Conservation (phyloP, 2,797 vertebrate genomes). For the Borostomias antarcticus region DNA sequence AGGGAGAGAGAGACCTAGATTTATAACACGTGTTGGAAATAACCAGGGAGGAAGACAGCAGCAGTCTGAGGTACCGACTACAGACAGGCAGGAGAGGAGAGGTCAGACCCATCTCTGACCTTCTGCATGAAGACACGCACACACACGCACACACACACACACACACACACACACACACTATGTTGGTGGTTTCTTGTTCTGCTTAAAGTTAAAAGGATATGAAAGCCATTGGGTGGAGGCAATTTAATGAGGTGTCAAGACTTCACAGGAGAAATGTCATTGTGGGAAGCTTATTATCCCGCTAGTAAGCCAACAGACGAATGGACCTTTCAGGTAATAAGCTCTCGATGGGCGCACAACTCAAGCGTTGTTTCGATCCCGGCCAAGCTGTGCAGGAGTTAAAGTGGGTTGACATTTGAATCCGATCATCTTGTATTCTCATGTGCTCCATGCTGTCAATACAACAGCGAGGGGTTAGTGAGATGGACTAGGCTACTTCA, state of each 20-base stretch:
- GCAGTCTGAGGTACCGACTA: background rate
- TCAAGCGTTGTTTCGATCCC: background rate
- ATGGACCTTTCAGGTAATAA: background rate
- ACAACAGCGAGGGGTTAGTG: no score
- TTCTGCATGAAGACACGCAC: constrained; percentile 1
- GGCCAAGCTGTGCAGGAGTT: background rate
- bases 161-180: background rate
- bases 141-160: background rate
- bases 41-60: background rate
- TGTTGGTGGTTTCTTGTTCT: background rate
- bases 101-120: constrained; percentile 13
- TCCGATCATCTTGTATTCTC: background rate
- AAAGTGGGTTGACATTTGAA: background rate
- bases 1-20: no score
- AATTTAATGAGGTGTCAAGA: constrained; percentile 22
- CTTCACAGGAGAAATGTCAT: background rate
- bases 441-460: background rate
- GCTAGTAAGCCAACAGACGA: constrained; percentile 4
- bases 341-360: background rate
- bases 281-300: background rate
- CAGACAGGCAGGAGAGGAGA: background rate
- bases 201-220: background rate
- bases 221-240: constrained; percentile 9
- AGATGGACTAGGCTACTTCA: constrained; percentile 4
- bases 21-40: no score